These are phyloP conservation scores for Coremacera marginata DNA, from an alignment of 2,888 invertebrate species.

Conservation along the genomic window DNA sequence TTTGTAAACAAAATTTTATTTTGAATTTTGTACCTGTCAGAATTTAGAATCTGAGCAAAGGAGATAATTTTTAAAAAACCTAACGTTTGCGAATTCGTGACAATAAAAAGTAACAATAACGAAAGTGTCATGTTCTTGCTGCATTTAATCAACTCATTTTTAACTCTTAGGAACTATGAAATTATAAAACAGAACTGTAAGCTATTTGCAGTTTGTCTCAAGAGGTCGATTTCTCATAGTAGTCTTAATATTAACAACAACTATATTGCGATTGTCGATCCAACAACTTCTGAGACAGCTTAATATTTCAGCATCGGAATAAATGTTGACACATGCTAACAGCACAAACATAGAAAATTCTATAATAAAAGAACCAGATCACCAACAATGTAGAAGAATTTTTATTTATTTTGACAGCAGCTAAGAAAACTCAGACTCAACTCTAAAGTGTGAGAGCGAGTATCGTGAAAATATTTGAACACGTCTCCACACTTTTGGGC, in stretches of 20 bases:
- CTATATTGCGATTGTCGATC: neutral
- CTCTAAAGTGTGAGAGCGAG: neutral
- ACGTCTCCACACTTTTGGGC: conserved; percentile 5
- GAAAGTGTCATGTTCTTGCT: no score
- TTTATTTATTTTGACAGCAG: conserved; percentile 30
- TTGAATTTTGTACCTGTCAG: no score
- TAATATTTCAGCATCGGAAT: conserved; percentile 21
- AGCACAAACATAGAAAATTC: neutral
- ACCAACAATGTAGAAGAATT: neutral
- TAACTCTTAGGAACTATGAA: no score
- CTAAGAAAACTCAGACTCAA: neutral
- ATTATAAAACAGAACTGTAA: no score
- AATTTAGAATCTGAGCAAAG: no score
- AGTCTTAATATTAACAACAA: neutral
- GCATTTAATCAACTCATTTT: no score
- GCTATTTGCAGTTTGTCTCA: no score
- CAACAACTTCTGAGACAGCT: neutral
- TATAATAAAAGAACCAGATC: neutral
- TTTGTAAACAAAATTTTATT: no score
- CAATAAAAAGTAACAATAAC: no score
- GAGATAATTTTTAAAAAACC: no score
- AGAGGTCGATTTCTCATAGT: no score
- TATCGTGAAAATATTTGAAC: conserved; percentile 9
- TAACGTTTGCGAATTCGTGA: no score
- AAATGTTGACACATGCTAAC: neutral